Conservation (phyloP, 2,888 invertebrate genomes). For the Gerris lacustris region DNA sequence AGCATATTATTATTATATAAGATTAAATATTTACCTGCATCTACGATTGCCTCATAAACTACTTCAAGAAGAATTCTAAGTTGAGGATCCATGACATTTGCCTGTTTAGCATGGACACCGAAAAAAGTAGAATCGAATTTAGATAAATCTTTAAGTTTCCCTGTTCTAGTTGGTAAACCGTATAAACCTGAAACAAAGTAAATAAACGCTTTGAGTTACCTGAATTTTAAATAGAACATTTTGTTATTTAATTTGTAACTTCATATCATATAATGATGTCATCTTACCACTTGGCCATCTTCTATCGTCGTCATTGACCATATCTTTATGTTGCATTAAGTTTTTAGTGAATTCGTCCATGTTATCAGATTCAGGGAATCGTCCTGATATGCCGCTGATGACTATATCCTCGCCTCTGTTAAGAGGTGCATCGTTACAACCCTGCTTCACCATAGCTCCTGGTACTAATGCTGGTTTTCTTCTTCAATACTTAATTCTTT, state of each 20-base stretch:
- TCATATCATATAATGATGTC: too few species aligned
- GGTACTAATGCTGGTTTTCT: slow-evolving; percentile 6
- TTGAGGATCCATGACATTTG: slow-evolving; percentile 85
- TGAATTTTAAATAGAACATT: too few species aligned
- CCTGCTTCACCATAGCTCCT: background rate
- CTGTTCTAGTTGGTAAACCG: slow-evolving; percentile 66
- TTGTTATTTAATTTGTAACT: too few species aligned
- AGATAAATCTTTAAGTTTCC: slow-evolving; percentile 67
- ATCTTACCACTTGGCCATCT: slow-evolving; percentile 62
- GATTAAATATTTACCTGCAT: slow-evolving; percentile 49
- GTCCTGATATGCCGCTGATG: slow-evolving; percentile 64
- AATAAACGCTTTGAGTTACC: background rate
- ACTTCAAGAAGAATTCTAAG: slow-evolving; percentile 76
- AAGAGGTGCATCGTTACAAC: background rate
- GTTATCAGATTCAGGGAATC: slow-evolving; percentile 78
- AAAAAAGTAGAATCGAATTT: slow-evolving; percentile 82
- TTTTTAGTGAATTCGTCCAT: slow-evolving; percentile 86
- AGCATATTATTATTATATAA: too few species aligned
- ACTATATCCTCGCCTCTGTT: slow-evolving; percentile 50
- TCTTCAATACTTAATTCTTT: too few species aligned
- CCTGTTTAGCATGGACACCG: slow-evolving; percentile 83
- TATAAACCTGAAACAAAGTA: slow-evolving; percentile 47
- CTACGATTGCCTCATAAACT: slow-evolving; percentile 84
- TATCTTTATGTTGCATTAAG: slow-evolving; percentile 70
- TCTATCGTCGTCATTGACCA: slow-evolving; percentile 80